These are phyloP conservation scores for Atherinomorus stipes DNA, from an alignment of 2,113 vertebrate genomes.

Conservation along the genomic window DNA sequence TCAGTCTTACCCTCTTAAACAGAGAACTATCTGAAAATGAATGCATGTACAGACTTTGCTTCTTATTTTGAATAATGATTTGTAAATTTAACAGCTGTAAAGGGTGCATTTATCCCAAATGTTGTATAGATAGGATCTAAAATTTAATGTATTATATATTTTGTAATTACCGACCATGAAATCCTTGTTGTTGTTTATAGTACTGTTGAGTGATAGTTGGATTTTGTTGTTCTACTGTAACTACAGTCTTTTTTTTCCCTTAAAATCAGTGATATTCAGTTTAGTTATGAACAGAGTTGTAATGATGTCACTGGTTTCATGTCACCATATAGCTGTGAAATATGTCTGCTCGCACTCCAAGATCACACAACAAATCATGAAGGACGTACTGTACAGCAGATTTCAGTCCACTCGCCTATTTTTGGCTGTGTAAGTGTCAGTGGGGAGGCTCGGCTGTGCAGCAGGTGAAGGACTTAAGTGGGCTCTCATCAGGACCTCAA, in stretches of 20 bases:
- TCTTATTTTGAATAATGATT: constrained; percentile 48
- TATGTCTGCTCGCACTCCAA: neutral
- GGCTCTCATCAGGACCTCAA: constrained; percentile 25
- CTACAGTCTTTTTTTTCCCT: constrained; percentile 50
- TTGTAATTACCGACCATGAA: constrained; percentile 57
- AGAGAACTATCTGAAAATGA: constrained; percentile 27
- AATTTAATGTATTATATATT: constrained; percentile 68
- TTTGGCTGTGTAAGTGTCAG: constrained; percentile 23
- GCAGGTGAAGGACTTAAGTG: constrained; percentile 24
- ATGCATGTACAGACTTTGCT: constrained; percentile 39
- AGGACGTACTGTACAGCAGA: constrained; percentile 16
- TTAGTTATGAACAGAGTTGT: constrained; percentile 19
- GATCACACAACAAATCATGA: constrained; percentile 35
- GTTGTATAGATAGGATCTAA: constrained; percentile 40
- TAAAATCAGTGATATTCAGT: constrained; percentile 17
- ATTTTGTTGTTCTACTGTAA: constrained; percentile 48
- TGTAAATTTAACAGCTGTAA: constrained; percentile 48
- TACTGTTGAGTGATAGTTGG: constrained; percentile 52
- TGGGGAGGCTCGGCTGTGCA: constrained; percentile 29
- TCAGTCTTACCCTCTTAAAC: constrained; percentile 14
- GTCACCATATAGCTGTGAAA: constrained; percentile 17
- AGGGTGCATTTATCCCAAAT: constrained; percentile 33
- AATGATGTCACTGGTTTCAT: constrained; percentile 2
- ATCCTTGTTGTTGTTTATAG: constrained; percentile 63
- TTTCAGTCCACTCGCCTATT: constrained; percentile 50